Evolutionary conservation across 2,797 vertebrate genomes (phyloP).

Genomic region (Mus caroli): DNA sequence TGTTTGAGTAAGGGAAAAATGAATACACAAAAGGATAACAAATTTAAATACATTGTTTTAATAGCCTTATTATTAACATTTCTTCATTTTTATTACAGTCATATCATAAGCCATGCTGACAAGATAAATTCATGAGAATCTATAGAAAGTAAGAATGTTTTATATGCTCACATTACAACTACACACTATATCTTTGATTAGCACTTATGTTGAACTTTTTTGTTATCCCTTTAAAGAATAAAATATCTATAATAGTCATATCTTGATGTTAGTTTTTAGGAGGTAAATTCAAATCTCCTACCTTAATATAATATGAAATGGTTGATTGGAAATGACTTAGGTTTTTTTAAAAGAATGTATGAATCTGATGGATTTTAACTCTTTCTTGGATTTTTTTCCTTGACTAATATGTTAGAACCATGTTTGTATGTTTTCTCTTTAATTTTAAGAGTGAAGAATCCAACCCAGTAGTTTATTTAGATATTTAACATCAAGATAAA

Average conservation of each 20-base stretch:
- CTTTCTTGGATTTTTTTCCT: not conserved
- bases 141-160: not conserved
- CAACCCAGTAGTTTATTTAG: slow-evolving; percentile 56
- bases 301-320: not conserved
- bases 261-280: not conserved
- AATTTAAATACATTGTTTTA: no score
- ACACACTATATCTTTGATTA: not conserved
- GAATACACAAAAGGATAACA: not conserved
- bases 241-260: slow-evolving; percentile 33
- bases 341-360: not conserved
- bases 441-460: slow-evolving; percentile 48
- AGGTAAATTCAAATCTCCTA: slow-evolving; percentile 38
- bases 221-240: not conserved
- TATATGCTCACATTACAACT: not conserved
- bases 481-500: slow-evolving; percentile 57
- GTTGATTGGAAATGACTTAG: not conserved
- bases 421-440: slow-evolving; percentile 40
- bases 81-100: not conserved
- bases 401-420: not conserved
- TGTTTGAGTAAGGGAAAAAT: slow-evolving; percentile 23
- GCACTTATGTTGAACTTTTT: not conserved
- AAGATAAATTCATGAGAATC: not conserved
- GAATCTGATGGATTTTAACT: slow-evolving; percentile 40
- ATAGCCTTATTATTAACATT: no score
- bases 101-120: not conserved